These are phyloP conservation scores for Eupithecia insigniata DNA, from an alignment of 2,888 invertebrate genomes.

Conservation along the genomic window DNA sequence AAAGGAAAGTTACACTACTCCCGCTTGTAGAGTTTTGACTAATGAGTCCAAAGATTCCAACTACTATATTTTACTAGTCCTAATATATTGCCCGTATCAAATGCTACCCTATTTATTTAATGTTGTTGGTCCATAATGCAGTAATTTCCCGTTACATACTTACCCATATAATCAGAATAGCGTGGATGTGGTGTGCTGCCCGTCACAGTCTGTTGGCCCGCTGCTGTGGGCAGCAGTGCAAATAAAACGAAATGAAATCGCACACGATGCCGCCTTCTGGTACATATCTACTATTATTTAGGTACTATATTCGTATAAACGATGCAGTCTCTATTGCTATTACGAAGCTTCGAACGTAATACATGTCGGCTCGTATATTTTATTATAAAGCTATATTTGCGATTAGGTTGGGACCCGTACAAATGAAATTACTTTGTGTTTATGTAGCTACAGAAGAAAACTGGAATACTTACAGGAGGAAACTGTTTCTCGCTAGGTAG, in stretches of 20 bases:
- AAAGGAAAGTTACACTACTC: not conserved
- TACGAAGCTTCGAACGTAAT: constrained; percentile 60
- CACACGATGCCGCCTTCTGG: constrained; percentile 48
- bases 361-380: constrained; percentile 54
- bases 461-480: not conserved
- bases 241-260: constrained; percentile 70
- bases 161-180: constrained; percentile 18
- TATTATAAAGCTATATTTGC: constrained; percentile 51
- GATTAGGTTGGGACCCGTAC: constrained; percentile 43
- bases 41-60: not conserved
- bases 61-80: not conserved
- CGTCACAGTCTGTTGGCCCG: constrained; percentile 55
- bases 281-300: constrained; percentile 32
- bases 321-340: constrained; percentile 56
- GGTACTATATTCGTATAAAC: constrained; percentile 49
- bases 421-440: constrained; percentile 32
- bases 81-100: not conserved
- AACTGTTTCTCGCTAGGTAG: not conserved
- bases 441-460: not conserved
- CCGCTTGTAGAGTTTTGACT: not conserved
- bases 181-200: constrained; percentile 44
- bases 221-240: constrained; percentile 55
- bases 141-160: constrained; percentile 43
- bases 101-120: not conserved
- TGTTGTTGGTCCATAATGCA: constrained; percentile 32